Percentiles rank a stretch among this genome's conserved stretches.
phyloP scores from a whole-genome alignment of 64 coral and sea anemone genomes.

The Pocillopora damicornis region DNA sequence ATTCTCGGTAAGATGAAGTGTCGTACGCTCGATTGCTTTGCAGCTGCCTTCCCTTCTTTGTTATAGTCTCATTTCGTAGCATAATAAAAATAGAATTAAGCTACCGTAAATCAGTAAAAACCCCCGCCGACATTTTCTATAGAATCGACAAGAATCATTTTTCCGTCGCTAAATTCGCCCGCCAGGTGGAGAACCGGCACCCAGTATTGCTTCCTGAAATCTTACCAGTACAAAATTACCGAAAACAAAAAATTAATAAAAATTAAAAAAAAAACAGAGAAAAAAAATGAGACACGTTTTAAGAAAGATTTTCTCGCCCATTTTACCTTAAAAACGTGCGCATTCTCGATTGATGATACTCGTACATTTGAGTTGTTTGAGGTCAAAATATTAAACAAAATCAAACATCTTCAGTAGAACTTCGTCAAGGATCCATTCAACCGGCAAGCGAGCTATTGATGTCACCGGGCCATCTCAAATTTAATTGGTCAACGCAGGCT shows the following conservation, averaged over 20 bases:
- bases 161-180: neutral
- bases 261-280: neutral
- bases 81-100: constrained; percentile 25
- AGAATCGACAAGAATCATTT: neutral
- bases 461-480: neutral
- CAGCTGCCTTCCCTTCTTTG: neutral
- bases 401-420: neutral
- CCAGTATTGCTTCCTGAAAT: constrained; percentile 8
- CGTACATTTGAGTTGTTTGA: neutral
- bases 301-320: neutral
- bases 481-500: neutral
- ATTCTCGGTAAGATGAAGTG: neutral
- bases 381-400: neutral
- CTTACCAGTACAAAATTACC: neutral
- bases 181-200: neutral
- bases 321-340: neutral
- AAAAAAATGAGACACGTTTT: neutral
- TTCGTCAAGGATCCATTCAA: neutral
- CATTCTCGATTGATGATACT: neutral
- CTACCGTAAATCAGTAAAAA: neutral
- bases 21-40: neutral
- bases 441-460: neutral
- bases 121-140: constrained; percentile 20
- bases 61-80: neutral
- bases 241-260: too few relatives aligned